Evolutionary conservation across 2,888 invertebrate species (phyloP).

Genomic region (Drosophila nigricruria): DNA sequence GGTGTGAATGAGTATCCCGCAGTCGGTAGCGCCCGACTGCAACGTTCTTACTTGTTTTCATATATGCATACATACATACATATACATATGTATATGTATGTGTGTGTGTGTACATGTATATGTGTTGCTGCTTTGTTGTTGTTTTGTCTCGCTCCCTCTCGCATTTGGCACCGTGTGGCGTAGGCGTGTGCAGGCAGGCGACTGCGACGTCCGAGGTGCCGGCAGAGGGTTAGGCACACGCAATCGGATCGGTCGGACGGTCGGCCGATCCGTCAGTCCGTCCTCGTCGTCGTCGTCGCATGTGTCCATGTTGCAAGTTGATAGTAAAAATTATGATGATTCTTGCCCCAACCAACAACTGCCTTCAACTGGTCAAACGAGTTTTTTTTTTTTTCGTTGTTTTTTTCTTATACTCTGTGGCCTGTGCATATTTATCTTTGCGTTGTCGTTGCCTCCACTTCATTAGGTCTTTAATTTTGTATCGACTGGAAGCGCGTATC

Average conservation of each 20-base stretch:
- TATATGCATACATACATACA: conserved; percentile 45
- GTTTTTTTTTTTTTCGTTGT: conserved; percentile 48
- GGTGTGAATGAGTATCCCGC: too few relatives aligned
- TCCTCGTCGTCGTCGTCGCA: conserved; percentile 48
- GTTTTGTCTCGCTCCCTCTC: conserved; percentile 78
- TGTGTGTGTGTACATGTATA: background rate
- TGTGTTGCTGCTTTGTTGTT: conserved; percentile 70
- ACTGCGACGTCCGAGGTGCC: conserved; percentile 18
- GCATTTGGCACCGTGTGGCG: conserved; percentile 33
- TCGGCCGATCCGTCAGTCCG: conserved; percentile 21
- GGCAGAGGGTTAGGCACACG: conserved; percentile 60
- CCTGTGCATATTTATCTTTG: conserved; percentile 76
- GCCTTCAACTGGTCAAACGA: conserved; percentile 72
- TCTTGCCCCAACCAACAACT: conserved; percentile 76
- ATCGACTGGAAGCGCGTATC: conserved; percentile 75
- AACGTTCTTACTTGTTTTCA: too few relatives aligned
- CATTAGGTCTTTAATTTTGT: conserved; percentile 81
- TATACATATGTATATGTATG: conserved; percentile 26
- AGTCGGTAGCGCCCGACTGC: too few relatives aligned
- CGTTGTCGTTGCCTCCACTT: conserved; percentile 79
- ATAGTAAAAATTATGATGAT: conserved; percentile 82
- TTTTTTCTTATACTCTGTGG: conserved; percentile 31
- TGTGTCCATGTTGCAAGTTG: conserved; percentile 82
- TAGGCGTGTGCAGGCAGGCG: conserved; percentile 55
- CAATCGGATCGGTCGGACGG: conserved; percentile 62